These are phyloP conservation scores for Sesamia inferens DNA, from an alignment of 2,888 invertebrate genomes.

Conservation along the genomic window DNA sequence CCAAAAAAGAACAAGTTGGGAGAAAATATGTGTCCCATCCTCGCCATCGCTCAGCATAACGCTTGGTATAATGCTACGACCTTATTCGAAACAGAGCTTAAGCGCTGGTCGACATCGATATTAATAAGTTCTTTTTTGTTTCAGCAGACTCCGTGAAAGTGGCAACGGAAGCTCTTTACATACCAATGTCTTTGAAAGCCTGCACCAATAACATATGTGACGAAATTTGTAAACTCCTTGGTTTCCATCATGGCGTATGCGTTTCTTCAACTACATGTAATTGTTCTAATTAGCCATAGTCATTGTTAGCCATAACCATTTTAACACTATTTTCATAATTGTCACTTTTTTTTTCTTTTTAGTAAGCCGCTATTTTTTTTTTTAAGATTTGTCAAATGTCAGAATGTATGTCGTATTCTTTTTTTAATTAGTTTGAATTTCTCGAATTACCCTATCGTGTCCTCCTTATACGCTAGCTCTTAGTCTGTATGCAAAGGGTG, in stretches of 20 bases:
- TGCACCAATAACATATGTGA: constrained; percentile 26
- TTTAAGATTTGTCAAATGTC: too few relatives aligned
- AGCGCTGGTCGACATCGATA: not conserved
- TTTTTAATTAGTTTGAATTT: not conserved
- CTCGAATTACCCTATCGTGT: not conserved
- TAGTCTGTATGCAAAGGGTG: not conserved
- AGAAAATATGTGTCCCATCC: too few relatives aligned
- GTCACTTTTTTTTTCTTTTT: not conserved
- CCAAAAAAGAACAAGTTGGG: too few relatives aligned
- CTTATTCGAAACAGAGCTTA: too few relatives aligned
- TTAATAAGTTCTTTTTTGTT: constrained; percentile 21
- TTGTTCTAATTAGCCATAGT: constrained; percentile 31
- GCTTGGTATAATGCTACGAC: too few relatives aligned
- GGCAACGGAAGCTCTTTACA: constrained; percentile 34
- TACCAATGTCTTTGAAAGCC: constrained; percentile 39
- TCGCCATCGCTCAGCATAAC: too few relatives aligned
- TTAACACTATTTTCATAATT: not conserved
- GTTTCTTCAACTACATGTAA: constrained; percentile 32
- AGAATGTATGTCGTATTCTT: too few relatives aligned
- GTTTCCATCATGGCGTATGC: constrained; percentile 42
- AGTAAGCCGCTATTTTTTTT: not conserved
- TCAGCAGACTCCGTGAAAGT: constrained; percentile 14
- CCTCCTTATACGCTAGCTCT: not conserved
- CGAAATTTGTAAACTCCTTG: constrained; percentile 22
- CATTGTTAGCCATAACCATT: not conserved